Evolutionary conservation across 2,113 vertebrate genomes (phyloP).

Genomic region (Ceratotherium simum): DNA sequence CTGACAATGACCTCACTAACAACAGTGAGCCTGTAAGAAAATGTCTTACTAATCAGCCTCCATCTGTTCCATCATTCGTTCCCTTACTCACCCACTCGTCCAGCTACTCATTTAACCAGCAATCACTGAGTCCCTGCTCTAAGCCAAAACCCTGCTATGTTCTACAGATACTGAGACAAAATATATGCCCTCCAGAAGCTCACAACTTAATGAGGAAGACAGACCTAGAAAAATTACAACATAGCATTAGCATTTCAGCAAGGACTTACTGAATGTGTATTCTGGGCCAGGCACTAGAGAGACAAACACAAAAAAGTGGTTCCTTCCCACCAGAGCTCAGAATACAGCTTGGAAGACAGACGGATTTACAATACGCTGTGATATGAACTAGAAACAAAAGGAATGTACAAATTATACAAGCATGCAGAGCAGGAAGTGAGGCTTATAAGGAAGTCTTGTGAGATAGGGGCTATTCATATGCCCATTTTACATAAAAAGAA

Average conservation of each 20-base stretch:
- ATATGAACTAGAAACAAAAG: constrained; percentile 38
- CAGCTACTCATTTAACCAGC: not conserved
- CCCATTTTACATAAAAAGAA: constrained; percentile 8
- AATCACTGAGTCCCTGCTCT: not conserved
- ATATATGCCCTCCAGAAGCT: constrained; percentile 12
- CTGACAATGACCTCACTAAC: not conserved
- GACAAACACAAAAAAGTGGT: constrained; percentile 52
- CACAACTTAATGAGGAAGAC: constrained; percentile 44
- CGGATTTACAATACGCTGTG: not conserved
- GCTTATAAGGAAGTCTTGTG: not conserved
- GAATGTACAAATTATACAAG: not conserved
- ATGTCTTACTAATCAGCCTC: not conserved
- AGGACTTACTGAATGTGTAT: constrained; percentile 7
- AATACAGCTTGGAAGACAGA: constrained; percentile 45
- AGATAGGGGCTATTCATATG: not conserved
- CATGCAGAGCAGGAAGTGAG: not conserved
- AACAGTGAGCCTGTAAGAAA: not conserved
- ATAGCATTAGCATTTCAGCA: constrained; percentile 32
- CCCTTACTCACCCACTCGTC: not conserved
- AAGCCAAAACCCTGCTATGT: not conserved
- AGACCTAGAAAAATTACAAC: constrained; percentile 37
- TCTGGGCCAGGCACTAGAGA: not conserved
- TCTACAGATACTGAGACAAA: constrained; percentile 26
- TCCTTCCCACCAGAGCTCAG: constrained; percentile 24
- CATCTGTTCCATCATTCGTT: constrained; percentile 11